Base-by-base conservation (phyloP, 2,888 invertebrate genomes). In the Therioaphis trifolii region DNA sequence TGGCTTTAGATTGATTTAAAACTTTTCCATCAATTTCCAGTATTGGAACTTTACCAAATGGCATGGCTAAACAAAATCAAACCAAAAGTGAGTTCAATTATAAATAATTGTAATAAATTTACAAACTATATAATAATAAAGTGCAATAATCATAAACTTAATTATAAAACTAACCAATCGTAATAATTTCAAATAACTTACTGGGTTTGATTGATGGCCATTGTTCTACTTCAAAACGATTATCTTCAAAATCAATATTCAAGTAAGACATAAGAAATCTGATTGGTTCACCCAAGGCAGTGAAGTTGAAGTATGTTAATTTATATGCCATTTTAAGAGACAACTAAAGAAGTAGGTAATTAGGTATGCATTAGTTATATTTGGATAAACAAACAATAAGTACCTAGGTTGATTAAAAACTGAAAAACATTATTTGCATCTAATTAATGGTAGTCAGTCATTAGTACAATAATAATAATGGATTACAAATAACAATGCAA, bases 31-130 rank as follows among this genome's bases (percentile, higher is more conserved):
- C 91, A 4, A 92, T 89, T 88, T 92, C 92, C 72, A 93, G 86
- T 0, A 92, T 88, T 0, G 93, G 93, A 85, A 92, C 87, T 88
- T 92, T 92, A 0, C 93, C 92, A 87, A 91, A 92, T 40, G 93
- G 93, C 89, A 90, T 92, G 85, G 89, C 90, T 92, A 88, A 35
- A 88, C 5, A 43, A 43, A 43, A 43, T 9, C 43, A 43, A 43
- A 5, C 43, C 43, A 43, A 9, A 43, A 11, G 43, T 43, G 5
- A 43, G 43, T 43, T 9, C 11, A 43, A 9, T 11, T 9, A 43
- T 11, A 11, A 43, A 9, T 43, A 5, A 9, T 43, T 5, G 11
- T 43, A 9, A 43, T 43, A 43, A 43, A 9, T 9, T 43, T 11
- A 11, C 5, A 43, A 11, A 43, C 43, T 9, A 9, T 43, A 43